phyloP scores from a whole-genome alignment of 2,888 invertebrate genomes.

The Ceratothoa steindachneri region DNA sequence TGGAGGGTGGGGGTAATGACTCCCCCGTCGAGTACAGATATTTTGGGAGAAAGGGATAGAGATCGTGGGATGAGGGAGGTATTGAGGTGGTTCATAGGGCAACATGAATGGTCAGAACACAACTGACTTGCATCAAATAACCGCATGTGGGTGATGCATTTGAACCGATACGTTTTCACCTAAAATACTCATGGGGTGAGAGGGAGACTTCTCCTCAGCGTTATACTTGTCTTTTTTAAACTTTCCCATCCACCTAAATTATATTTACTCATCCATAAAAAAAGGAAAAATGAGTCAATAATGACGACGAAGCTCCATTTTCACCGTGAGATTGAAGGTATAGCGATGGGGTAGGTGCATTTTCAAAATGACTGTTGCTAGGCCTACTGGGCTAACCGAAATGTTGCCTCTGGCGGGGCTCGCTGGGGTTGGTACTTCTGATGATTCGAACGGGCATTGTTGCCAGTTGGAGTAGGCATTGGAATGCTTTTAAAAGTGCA shows the following conservation, averaged over 20 bases:
- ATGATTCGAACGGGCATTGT: neutral
- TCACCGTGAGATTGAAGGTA: neutral
- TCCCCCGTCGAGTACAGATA: neutral
- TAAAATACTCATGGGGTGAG: too few relatives aligned
- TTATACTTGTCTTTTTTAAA: neutral
- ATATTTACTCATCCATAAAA: too few relatives aligned
- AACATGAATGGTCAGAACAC: neutral
- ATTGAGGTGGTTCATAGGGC: neutral
- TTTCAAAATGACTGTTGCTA: neutral
- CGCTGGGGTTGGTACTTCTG: neutral
- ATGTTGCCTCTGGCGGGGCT: neutral
- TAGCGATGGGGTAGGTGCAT: neutral
- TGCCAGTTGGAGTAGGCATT: too few relatives aligned
- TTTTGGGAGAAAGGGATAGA: neutral
- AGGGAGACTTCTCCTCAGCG: too few relatives aligned
- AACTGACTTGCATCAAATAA: neutral
- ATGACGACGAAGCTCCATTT: too few relatives aligned
- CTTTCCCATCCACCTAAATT: too few relatives aligned
- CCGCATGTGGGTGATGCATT: neutral
- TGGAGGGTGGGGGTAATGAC: neutral
- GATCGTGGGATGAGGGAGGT: neutral
- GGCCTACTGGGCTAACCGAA: neutral
- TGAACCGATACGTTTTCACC: neutral
- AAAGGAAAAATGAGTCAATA: neutral
- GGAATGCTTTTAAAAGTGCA: too few relatives aligned